phyloP scores from a whole-genome alignment of 53 echinoderm and acorn worm species.

The Henricia sp. region DNA sequence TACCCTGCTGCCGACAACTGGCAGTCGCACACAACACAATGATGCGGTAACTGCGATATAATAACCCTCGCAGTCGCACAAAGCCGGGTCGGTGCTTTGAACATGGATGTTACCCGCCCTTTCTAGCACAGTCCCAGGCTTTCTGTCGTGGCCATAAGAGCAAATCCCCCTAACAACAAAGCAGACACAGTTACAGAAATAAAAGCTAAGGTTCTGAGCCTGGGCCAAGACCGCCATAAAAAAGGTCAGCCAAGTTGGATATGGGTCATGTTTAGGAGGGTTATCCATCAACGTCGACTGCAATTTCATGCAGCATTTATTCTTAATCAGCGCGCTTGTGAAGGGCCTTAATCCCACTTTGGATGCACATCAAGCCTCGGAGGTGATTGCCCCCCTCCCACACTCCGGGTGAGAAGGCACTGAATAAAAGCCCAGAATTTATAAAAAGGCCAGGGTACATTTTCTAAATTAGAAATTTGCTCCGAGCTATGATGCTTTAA shows the following conservation, averaged over 20 bases:
- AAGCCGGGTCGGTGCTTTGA: too few species aligned
- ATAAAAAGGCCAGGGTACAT: slow-evolving; percentile 18
- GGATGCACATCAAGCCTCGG: slow-evolving; percentile 36
- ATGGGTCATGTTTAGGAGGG: slow-evolving; percentile 54
- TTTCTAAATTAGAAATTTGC: slow-evolving; percentile 55
- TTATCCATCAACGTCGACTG: slow-evolving; percentile 58
- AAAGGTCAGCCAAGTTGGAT: slow-evolving; percentile 55
- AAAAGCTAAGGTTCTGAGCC: background rate
- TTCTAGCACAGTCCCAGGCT: too few species aligned
- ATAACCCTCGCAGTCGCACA: too few species aligned
- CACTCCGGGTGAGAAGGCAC: background rate
- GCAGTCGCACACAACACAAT: background rate
- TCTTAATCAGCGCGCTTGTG: slow-evolving; percentile 61
- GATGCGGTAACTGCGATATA: background rate
- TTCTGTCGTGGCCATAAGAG: too few species aligned
- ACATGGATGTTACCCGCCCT: too few species aligned
- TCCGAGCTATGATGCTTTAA: slow-evolving; percentile 53
- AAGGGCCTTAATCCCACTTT: slow-evolving; percentile 61
- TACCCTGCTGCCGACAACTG: background rate
- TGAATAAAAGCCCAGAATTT: background rate
- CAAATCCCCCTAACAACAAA: slow-evolving; percentile 24
- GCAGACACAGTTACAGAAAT: slow-evolving; percentile 20
- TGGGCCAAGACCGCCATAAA: background rate
- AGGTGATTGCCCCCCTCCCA: slow-evolving; percentile 53
- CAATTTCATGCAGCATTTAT: slow-evolving; percentile 66